phyloP scores from a whole-genome alignment of 2,888 invertebrate genomes.

The Platycnemis pennipes region DNA sequence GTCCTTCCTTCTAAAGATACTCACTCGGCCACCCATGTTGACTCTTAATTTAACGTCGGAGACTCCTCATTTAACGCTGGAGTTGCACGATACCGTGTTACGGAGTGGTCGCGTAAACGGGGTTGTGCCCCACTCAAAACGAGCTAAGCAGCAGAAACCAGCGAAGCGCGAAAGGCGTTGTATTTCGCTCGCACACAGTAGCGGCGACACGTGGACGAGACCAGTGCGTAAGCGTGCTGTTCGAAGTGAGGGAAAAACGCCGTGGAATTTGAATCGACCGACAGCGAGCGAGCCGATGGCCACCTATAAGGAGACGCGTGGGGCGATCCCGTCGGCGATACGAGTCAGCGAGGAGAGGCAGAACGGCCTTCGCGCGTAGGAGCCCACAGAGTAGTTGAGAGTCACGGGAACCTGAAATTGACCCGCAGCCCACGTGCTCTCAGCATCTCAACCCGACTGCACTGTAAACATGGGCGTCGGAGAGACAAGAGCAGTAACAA shows the following conservation, averaged over 20 bases:
- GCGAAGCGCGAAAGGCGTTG: not conserved
- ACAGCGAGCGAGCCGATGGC: too few species aligned
- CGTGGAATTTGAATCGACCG: too few species aligned
- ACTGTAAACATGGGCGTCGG: constrained; percentile 1
- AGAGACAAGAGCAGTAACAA: not conserved
- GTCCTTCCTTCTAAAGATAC: too few species aligned
- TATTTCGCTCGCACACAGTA: not conserved
- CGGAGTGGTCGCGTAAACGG: not conserved
- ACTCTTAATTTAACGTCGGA: too few species aligned
- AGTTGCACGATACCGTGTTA: not conserved
- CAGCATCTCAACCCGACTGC: not conserved
- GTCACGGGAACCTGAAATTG: not conserved
- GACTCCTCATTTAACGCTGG: too few species aligned
- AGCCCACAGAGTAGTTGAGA: not conserved
- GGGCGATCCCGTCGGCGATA: not conserved
- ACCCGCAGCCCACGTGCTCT: not conserved
- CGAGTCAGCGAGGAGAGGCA: not conserved
- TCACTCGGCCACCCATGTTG: too few species aligned
- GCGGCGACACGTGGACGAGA: not conserved
- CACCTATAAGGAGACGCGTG: not conserved
- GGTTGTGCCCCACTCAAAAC: not conserved
- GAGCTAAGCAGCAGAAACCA: constrained; percentile 5
- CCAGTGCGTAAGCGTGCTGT: too few species aligned
- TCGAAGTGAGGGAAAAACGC: too few species aligned
- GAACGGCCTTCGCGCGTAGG: not conserved